These are phyloP conservation scores for Pseudocheirus occidentalis DNA, from an alignment of 2,797 vertebrate species.

Conservation along the genomic window DNA sequence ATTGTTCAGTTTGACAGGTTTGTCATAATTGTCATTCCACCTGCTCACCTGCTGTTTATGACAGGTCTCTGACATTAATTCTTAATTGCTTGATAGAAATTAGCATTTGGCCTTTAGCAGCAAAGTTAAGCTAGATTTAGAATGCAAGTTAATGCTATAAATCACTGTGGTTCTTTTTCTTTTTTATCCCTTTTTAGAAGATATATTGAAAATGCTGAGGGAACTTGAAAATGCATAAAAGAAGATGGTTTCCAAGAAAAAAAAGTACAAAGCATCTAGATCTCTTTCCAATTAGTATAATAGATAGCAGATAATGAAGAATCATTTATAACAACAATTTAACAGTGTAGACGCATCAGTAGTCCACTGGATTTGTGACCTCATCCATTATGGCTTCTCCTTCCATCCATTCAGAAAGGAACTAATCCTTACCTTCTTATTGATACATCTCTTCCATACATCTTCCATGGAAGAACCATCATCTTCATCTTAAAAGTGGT, in stretches of 20 bases:
- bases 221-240: not conserved
- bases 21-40: slow-evolving; percentile 43
- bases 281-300: not conserved
- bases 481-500: not conserved
- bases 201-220: not conserved
- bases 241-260: not conserved
- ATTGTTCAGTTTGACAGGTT: slow-evolving; percentile 54
- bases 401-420: too few relatives aligned
- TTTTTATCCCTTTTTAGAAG: slow-evolving; percentile 16
- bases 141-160: slow-evolving; percentile 34
- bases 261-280: not conserved
- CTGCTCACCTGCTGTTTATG: slow-evolving; percentile 62
- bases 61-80: slow-evolving; percentile 67
- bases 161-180: not conserved
- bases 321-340: not conserved
- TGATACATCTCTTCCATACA: too few relatives aligned
- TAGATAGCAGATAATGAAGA: not conserved
- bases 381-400: too few relatives aligned
- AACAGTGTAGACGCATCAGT: too few relatives aligned
- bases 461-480: too few relatives aligned
- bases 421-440: too few relatives aligned
- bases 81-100: slow-evolving; percentile 60
- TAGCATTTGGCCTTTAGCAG: slow-evolving; percentile 68
- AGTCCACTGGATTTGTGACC: too few relatives aligned
- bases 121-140: slow-evolving; percentile 36